Evolutionary conservation across 2,113 vertebrate genomes (phyloP), one percentile per base, ranked within the genome.

Genomic region (Chionomys nivalis): DNA sequence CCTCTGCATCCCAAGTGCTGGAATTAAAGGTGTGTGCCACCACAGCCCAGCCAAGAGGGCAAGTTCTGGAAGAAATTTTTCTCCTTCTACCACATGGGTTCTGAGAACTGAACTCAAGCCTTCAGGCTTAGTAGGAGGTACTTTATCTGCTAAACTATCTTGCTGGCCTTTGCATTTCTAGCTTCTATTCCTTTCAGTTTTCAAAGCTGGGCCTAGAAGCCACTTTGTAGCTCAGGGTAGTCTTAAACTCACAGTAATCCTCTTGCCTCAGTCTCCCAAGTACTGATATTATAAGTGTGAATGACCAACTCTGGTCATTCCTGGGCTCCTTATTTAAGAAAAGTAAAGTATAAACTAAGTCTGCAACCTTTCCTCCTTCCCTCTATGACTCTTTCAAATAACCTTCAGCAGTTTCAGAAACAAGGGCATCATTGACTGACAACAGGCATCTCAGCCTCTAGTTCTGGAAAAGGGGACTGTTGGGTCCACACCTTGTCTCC

Each of bases 401-500:
- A 5, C 28, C 82, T 61, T 73, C 44, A 81, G 55, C 65, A 82
- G 39, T 24, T 66, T 92, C 13, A 47, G 31, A 70, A 65, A 77
- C 47, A 68, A 70, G 39, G 16, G 39, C 19, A 81, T 31, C 21
- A 28, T 39, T 23, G 31, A 55, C 58, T 72, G 19, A 52, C 55
- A 93, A 13, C 13, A 72, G 33, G 52, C 16, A 0, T 2, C 28
- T 17, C 24, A 81, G 81, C 19, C 24, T 86, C 73, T n/a, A 81
- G 19, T 63, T 89, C 42, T 73, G 28, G 36, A 9, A 33, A 24
- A 85, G 36, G 68, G 55, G 11, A 36, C 72, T 26, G 7, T 2
- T 78, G 78, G n/a, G 1, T 33, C 28, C 17, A 49, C 68, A 98
- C 97, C 92, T 96, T 87, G 36, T 91, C 91, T 72, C 63, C 36